phyloP scores from a whole-genome alignment of 2,113 vertebrate genomes.

The Nerophis ophidion region DNA sequence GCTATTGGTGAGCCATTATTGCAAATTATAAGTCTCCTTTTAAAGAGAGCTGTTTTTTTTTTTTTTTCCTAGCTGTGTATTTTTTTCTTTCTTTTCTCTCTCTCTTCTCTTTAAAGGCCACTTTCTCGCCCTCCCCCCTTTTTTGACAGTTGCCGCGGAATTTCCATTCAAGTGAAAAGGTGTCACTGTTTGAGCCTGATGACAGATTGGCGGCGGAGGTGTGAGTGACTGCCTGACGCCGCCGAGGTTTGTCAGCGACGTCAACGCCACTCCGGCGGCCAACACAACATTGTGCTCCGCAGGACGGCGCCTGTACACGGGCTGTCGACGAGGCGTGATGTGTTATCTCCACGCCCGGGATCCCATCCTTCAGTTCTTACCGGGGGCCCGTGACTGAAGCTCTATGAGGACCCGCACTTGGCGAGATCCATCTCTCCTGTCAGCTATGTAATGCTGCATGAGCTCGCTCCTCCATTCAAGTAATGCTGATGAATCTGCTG shows the following conservation, averaged over 20 bases:
- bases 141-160: conserved; percentile 73
- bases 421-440: conserved; percentile 67
- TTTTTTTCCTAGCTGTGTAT: conserved; percentile 73
- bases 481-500: conserved; percentile 78
- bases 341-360: conserved; percentile 59
- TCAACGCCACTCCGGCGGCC: conserved; percentile 69
- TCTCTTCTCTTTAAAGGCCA: conserved; percentile 66
- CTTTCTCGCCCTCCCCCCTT: conserved; percentile 43
- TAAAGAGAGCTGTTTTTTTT: conserved; percentile 74
- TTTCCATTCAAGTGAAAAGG: conserved; percentile 76
- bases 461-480: conserved; percentile 68
- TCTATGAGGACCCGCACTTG: conserved; percentile 45
- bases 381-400: conserved; percentile 44
- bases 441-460: conserved; percentile 61
- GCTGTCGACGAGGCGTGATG: conserved; percentile 48
- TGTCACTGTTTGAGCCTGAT: conserved; percentile 77
- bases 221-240: conserved; percentile 70
- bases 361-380: conserved; percentile 60
- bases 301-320: conserved; percentile 48
- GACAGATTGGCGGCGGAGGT: conserved; percentile 75
- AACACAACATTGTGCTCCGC: conserved; percentile 58
- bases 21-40: conserved; percentile 82
- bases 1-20: conserved; percentile 85
- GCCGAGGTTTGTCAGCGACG: conserved; percentile 58
- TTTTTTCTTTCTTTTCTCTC: conserved; percentile 55